These are phyloP conservation scores for Drosophila nigritarsus DNA, from an alignment of 2,888 invertebrate species.

Conservation along the genomic window DNA sequence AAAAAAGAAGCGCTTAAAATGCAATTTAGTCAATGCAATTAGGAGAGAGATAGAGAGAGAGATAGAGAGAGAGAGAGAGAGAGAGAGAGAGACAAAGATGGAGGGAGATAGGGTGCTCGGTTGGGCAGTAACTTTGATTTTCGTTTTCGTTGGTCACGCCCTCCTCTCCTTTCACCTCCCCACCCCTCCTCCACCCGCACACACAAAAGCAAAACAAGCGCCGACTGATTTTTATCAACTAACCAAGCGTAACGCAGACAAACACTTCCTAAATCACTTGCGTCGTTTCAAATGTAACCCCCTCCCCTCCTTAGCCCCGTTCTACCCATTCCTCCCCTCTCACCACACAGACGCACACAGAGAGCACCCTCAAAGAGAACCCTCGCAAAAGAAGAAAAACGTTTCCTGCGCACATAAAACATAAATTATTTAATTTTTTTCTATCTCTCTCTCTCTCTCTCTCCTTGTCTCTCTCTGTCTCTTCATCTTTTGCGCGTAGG, in stretches of 20 bases:
- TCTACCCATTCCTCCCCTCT: not conserved
- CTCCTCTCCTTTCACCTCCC: not conserved
- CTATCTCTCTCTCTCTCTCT: conserved; percentile 1
- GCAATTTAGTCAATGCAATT: conserved; percentile 76
- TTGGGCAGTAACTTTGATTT: conserved; percentile 3
- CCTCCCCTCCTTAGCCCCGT: conserved; percentile 6
- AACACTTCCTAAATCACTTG: conserved; percentile 84
- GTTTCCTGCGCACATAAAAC: conserved; percentile 78
- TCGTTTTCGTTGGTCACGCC: conserved; percentile 28
- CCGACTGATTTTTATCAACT: conserved; percentile 83
- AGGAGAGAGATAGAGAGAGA: conserved; percentile 27
- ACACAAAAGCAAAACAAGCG: conserved; percentile 50
- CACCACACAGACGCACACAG: not conserved
- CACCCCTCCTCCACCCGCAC: not conserved
- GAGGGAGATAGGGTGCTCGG: not conserved
- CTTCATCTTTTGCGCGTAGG: conserved; percentile 36
- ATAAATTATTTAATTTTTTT: conserved; percentile 77
- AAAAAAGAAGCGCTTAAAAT: conserved; percentile 57
- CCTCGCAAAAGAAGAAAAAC: conserved; percentile 52
- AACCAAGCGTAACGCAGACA: conserved; percentile 83
- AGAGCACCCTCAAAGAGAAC: conserved; percentile 34
- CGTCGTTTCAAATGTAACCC: conserved; percentile 42
- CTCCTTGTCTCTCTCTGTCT: not conserved
- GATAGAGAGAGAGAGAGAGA: not conserved
- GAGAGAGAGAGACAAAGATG: not conserved